Percentiles rank a stretch among this genome's conserved stretches.
Conservation (phyloP, 2,888 invertebrate species). For the Drosophila aldrichi region DNA sequence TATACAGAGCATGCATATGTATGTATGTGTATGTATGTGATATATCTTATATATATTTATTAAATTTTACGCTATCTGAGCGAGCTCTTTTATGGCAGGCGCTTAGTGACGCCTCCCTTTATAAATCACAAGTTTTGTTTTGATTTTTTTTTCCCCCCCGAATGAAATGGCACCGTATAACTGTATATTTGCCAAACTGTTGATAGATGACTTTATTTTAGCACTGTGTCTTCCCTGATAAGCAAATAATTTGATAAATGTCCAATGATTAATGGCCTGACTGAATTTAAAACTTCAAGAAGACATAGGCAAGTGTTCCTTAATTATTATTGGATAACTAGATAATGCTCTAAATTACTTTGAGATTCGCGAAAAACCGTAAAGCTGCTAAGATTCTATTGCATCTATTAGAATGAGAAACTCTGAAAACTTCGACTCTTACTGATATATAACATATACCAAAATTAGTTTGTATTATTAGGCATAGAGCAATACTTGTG, state of each 20-base stretch:
- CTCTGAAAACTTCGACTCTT: too few relatives aligned
- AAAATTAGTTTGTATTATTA: too few relatives aligned
- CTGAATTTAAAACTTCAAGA: constrained; percentile 16
- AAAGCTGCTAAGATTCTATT: neutral
- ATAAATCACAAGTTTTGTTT: constrained; percentile 65
- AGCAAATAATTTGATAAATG: constrained; percentile 37
- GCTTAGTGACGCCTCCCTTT: constrained; percentile 52
- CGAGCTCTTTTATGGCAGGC: constrained; percentile 55
- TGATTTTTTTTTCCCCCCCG: constrained; percentile 26
- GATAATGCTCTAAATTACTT: neutral
- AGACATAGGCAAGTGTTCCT: neutral
- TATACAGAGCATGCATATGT: constrained; percentile 18
- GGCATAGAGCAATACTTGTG: too few relatives aligned
- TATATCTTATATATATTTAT: constrained; percentile 11
- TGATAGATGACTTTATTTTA: constrained; percentile 35
- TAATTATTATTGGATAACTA: neutral
- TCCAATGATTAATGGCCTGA: constrained; percentile 37
- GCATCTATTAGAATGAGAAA: neutral
- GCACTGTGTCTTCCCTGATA: constrained; percentile 28
- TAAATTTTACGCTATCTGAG: constrained; percentile 53
- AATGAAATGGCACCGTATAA: constrained; percentile 10
- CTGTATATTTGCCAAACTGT: constrained; percentile 27
- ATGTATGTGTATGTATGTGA: constrained; percentile 14
- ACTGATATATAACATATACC: too few relatives aligned
- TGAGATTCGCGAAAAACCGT: too few relatives aligned